These are phyloP conservation scores for Manis crassicaudata DNA, from an alignment of 2,797 vertebrate genomes.

Conservation along the genomic window DNA sequence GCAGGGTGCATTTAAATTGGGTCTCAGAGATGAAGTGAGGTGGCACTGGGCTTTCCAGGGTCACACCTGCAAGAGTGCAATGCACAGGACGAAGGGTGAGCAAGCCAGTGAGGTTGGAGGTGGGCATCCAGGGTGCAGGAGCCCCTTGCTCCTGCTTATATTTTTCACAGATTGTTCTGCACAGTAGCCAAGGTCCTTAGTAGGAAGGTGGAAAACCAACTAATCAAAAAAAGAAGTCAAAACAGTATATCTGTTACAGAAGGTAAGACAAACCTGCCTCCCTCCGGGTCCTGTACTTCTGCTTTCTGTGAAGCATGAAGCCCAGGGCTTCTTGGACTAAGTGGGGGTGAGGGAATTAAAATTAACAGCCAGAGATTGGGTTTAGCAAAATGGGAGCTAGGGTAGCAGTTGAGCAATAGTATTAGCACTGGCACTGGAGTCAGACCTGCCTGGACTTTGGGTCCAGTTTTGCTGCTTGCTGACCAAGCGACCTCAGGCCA, in stretches of 20 bases:
- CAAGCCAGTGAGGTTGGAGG: no score
- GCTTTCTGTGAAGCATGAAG: neutral
- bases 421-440: neutral
- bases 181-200: conserved; percentile 54
- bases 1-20: neutral
- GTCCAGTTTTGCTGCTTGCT: neutral
- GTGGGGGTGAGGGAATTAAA: neutral
- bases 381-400: neutral
- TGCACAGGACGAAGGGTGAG: neutral
- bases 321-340: neutral
- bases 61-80: neutral
- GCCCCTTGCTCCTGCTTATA: conserved; percentile 63
- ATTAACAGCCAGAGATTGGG: neutral
- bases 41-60: neutral
- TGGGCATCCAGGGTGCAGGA: neutral
- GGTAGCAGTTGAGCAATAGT: neutral
- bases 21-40: neutral
- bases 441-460: neutral
- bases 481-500: neutral
- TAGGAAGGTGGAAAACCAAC: neutral
- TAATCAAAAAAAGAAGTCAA: conserved; percentile 42
- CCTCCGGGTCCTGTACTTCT: neutral
- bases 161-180: conserved; percentile 56
- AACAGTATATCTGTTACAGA: conserved; percentile 40
- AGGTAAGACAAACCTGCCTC: conserved; percentile 62